Conservation (phyloP, 2,797 vertebrate genomes). For the Sardinella longiceps region DNA sequence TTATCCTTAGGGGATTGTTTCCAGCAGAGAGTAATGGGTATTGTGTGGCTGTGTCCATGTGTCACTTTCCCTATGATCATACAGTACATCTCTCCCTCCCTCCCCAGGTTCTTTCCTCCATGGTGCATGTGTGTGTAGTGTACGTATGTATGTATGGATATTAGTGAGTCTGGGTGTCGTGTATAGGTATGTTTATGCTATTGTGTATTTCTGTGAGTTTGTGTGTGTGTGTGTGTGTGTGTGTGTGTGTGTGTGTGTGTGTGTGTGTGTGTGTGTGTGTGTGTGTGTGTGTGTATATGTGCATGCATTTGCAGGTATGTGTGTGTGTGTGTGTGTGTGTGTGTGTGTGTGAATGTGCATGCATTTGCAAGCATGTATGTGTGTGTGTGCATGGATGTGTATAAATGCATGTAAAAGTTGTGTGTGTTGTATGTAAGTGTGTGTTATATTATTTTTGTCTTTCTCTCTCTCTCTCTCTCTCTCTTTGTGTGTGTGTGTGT, state of each 20-base stretch:
- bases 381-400: background rate
- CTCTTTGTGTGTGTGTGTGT: background rate
- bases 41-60: too few relatives aligned
- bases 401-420: background rate
- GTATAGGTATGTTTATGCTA: background rate
- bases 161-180: background rate
- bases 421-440: too few relatives aligned
- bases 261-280: background rate
- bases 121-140: background rate
- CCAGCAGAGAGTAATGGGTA: too few relatives aligned
- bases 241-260: background rate
- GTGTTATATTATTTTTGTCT: too few relatives aligned
- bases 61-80: too few relatives aligned
- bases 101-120: too few relatives aligned
- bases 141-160: background rate
- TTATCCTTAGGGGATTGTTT: too few relatives aligned
- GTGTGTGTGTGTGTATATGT: background rate
- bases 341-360: background rate
- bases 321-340: background rate
- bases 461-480: too few relatives aligned
- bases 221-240: constrained; percentile 6
- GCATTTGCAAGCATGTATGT: background rate
- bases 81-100: too few relatives aligned
- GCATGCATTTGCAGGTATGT: background rate
- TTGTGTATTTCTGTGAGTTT: constrained; percentile 4